These are phyloP conservation scores for Alsophila aescularia DNA, from an alignment of 2,888 invertebrate species.

Conservation along the genomic window DNA sequence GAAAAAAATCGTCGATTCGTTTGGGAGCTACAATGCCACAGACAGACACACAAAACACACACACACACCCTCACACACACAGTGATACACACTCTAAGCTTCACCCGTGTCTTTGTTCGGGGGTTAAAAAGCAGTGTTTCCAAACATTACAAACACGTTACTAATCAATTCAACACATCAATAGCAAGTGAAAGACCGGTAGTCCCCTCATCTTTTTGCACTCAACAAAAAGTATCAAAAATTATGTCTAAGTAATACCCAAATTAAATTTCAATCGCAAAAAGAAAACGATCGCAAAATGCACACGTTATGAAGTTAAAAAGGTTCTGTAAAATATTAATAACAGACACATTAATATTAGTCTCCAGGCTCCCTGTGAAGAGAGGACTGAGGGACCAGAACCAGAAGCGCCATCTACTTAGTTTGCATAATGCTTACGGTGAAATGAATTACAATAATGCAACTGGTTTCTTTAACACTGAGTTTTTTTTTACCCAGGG, in stretches of 20 bases:
- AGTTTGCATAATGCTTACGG: constrained; percentile 30
- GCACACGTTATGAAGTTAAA: constrained; percentile 1
- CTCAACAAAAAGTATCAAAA: background rate
- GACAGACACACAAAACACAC: no score
- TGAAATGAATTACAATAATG: constrained; percentile 10
- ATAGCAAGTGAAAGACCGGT: constrained; percentile 21
- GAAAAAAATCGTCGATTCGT: no score
- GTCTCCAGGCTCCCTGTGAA: constrained; percentile 9
- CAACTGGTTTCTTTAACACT: constrained; percentile 12
- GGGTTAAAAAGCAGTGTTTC: no score
- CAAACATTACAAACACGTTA: no score
- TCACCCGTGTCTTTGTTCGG: no score
- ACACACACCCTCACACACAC: no score
- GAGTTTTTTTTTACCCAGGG: no score
- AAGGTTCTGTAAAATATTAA: constrained; percentile 3
- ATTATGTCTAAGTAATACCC: constrained; percentile 13
- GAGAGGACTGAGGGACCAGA: background rate
- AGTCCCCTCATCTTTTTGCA: constrained; percentile 7
- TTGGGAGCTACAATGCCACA: no score
- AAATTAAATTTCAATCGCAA: constrained; percentile 16
- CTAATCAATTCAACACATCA: no score
- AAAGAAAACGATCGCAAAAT: constrained; percentile 9
- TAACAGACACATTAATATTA: no score
- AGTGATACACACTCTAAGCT: no score
- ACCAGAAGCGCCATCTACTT: constrained; percentile 8